phyloP scores from a whole-genome alignment of 2,113 vertebrate genomes.

The Perca fluviatilis region DNA sequence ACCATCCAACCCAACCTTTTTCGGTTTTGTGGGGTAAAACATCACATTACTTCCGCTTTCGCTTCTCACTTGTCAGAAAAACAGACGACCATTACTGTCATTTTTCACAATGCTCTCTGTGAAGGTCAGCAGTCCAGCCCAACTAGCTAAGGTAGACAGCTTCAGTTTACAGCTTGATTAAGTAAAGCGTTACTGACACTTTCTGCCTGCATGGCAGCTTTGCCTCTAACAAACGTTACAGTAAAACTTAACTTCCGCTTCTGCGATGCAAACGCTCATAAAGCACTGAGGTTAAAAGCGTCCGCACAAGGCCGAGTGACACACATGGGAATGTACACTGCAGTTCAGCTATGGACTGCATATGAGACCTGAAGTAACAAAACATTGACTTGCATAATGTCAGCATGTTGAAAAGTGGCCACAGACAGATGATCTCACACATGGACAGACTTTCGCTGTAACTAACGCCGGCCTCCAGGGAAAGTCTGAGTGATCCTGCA shows the following conservation, averaged over 20 bases:
- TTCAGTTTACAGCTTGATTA: too few relatives aligned
- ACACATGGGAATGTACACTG: constrained; percentile 16
- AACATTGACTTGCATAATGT: constrained; percentile 36
- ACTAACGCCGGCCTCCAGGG: constrained; percentile 16
- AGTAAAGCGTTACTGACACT: neutral
- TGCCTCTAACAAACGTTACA: neutral
- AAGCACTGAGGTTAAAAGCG: constrained; percentile 7
- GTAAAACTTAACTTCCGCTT: neutral
- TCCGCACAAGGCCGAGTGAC: neutral
- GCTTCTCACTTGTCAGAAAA: too few relatives aligned
- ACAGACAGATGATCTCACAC: constrained; percentile 54
- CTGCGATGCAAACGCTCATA: constrained; percentile 30
- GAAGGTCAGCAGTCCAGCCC: too few relatives aligned
- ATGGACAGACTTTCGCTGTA: constrained; percentile 26
- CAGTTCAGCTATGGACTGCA: constrained; percentile 15
- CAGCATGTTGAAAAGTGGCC: constrained; percentile 38
- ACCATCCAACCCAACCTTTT: too few relatives aligned
- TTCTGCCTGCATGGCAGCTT: neutral
- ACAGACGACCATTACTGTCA: too few relatives aligned
- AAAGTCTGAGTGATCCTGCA: constrained; percentile 1
- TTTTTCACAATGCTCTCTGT: too few relatives aligned
- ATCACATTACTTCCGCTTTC: too few relatives aligned
- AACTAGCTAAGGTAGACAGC: too few relatives aligned
- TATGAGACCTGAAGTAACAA: constrained; percentile 1
- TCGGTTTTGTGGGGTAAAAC: too few relatives aligned